Percentiles rank a stretch among this genome's conserved stretches.
These are phyloP conservation scores for Cephus nigrinus DNA, from an alignment of 2,888 invertebrate genomes.

Conservation along the genomic window DNA sequence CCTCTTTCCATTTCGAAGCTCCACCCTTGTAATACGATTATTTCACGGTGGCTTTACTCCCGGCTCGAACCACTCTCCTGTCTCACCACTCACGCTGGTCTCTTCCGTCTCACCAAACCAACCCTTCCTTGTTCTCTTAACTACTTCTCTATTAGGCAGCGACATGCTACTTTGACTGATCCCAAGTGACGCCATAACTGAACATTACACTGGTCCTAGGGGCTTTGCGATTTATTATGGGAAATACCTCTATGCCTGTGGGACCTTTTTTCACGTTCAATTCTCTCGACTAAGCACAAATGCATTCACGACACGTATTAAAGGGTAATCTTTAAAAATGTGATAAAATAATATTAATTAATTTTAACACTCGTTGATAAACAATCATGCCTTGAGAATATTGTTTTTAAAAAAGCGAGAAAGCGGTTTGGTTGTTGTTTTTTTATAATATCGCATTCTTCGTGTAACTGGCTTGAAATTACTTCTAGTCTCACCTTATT, in stretches of 20 bases:
- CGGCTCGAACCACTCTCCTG: constrained; percentile 11
- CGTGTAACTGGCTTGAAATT: background rate
- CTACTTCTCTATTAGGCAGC: background rate
- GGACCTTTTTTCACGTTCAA: background rate
- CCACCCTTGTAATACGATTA: constrained; percentile 37
- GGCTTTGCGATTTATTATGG: background rate
- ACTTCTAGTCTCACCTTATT: constrained; percentile 79
- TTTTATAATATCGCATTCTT: background rate
- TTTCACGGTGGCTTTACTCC: constrained; percentile 42
- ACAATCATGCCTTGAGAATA: background rate
- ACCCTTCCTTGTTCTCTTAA: background rate
- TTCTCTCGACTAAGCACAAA: background rate
- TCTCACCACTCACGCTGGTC: background rate
- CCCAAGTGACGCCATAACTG: background rate
- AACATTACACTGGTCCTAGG: background rate
- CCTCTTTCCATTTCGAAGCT: background rate
- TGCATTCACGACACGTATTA: background rate
- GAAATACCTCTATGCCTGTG: background rate
- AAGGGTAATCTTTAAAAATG: background rate
- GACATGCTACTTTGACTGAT: background rate
- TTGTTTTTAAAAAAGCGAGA: background rate
- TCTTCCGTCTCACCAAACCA: background rate
- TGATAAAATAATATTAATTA: background rate
- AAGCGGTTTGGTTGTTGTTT: background rate
- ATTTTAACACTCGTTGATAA: background rate